Evolutionary conservation across 1,140 invertebrate species (phyloP), one percentile per base, ranked within the genome.

Genomic region (Lineus longissimus): DNA sequence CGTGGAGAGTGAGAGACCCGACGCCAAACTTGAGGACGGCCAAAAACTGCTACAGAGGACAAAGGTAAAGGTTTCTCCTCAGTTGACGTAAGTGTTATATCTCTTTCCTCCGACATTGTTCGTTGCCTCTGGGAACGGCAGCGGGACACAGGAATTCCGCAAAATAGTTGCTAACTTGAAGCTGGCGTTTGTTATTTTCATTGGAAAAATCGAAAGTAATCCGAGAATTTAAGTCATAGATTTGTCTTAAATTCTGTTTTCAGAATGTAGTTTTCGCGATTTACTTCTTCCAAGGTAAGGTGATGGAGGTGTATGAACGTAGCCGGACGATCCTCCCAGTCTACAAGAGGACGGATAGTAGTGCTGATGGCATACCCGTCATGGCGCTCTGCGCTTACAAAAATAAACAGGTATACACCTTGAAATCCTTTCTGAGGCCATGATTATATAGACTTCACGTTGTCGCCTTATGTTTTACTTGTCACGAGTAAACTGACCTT

Each of bases 371-470:
- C 2, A 45, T 51, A 17, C 65, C 65, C 4, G 61, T 33, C 29
- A 57, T 29, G 11, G 61, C 61, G 13, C 55, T 67, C 19, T 54
- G 54, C 13, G 57, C 58, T 17, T 67, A 67, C 33, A 57, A 64
- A 30, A 67, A 36, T 1, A 59, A 45, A 40, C 45, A 67, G 56
- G 65, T 67, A 59, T 30, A 31, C 57, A 59, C 4, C 33, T 22
- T 22, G 19, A 54, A 6, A 54, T 54, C 6, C 4, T 54, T 4
- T 43, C 13, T 43, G 41, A 13, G 41, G 13, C 13, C n/a, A n/a
- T n/a, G n/a, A n/a, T n/a, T n/a, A n/a, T n/a, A n/a, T n/a, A n/a
- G n/a, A n/a, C n/a, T n/a, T n/a, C n/a, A n/a, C n/a, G n/a, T n/a
- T n/a, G n/a, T n/a, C n/a, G n/a, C n/a, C n/a, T n/a, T n/a, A n/a